These are phyloP conservation scores for Regulus satrapa DNA, from an alignment of 2,113 vertebrate genomes.

Conservation along the genomic window DNA sequence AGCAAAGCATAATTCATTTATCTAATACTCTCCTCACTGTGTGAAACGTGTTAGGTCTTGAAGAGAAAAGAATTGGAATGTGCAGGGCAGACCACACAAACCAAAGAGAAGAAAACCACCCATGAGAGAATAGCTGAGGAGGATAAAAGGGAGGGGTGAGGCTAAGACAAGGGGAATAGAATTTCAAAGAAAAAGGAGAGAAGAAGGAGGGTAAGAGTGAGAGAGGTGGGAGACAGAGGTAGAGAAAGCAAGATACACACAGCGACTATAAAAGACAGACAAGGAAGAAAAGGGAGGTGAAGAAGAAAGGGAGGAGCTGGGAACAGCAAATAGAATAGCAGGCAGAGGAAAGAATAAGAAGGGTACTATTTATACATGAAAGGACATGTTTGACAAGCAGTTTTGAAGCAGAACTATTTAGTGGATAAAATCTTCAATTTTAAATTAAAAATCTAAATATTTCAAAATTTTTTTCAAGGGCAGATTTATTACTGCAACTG, in stretches of 20 bases:
- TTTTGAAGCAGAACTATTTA: conserved; percentile 24
- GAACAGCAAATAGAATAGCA: not conserved
- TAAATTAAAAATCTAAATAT: too few species aligned
- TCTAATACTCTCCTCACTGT: conserved; percentile 21
- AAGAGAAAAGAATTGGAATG: conserved; percentile 63
- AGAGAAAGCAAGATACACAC: not conserved
- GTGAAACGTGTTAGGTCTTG: conserved; percentile 63
- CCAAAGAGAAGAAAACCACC: conserved; percentile 49
- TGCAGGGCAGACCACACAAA: conserved; percentile 56
- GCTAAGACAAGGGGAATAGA: conserved; percentile 14
- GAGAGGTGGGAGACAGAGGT: not conserved
- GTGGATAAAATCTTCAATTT: conserved; percentile 12
- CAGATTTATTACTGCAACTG: not conserved
- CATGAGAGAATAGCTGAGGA: conserved; percentile 31
- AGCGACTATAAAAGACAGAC: not conserved
- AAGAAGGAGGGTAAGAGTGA: conserved; percentile 13
- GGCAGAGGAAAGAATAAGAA: not conserved
- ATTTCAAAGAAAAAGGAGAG: conserved; percentile 20
- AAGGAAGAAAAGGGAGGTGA: not conserved
- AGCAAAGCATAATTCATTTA: conserved; percentile 31
- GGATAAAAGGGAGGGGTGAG: conserved; percentile 32
- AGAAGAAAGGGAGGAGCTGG: not conserved
- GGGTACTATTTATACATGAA: conserved; percentile 4
- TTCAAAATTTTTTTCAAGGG: not conserved
- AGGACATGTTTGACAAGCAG: not conserved